Base-by-base conservation (phyloP, 2,113 vertebrate genomes). In the Triplophysa rosa region DNA sequence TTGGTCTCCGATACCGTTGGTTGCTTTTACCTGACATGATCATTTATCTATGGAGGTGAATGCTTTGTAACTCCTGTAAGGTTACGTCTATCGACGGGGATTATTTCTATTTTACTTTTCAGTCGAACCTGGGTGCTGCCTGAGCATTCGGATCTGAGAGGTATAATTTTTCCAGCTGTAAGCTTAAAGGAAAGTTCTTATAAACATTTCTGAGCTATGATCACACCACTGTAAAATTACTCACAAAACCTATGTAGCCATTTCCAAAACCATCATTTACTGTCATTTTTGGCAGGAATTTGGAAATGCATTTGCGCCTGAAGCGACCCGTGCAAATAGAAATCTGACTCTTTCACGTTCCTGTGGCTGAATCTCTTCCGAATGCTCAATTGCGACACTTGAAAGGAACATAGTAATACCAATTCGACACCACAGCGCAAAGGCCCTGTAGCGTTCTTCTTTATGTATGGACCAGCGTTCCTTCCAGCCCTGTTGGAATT, bases 21-120 rank as follows among this genome's bases (percentile, higher is more conserved):
- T 67, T 59, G 78, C 8, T 63, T 84, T 72, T 42, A 14, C 65
- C 64, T 64, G 78, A 77, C 21, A 61, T 42, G 23, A n/a, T 68
- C 72, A 80, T 83, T 80, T 23, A 56, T 77, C 72, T 80, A 65
- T 13, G 54, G 13, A 24, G 78, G 66, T 4, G 21, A 47, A 23
- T 9, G 8, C 29, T 19, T 61, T 63, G n/a, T 29, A n/a, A 47
- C 59, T 29, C n/a, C 14, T 23, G 23, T 61, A 19, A 77, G 24
- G 40, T 47, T 71, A 45, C 23, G 26, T 64, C 47, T 52, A 42
- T 59, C 37, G 40, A n/a, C 19, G 16, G 29, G 6, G 40, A 37
- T 49, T n/a, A 4, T 62, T 61, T 17, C 19, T 8, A 66, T 73
- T 24, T 47, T 52, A 7, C 24, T 52, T 5, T 33, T 26, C 17